A percentile compares a stretch with the other conserved stretches of the same genome.
Conservation (phyloP, 2,113 vertebrate genomes). For the Piaya cayana region DNA sequence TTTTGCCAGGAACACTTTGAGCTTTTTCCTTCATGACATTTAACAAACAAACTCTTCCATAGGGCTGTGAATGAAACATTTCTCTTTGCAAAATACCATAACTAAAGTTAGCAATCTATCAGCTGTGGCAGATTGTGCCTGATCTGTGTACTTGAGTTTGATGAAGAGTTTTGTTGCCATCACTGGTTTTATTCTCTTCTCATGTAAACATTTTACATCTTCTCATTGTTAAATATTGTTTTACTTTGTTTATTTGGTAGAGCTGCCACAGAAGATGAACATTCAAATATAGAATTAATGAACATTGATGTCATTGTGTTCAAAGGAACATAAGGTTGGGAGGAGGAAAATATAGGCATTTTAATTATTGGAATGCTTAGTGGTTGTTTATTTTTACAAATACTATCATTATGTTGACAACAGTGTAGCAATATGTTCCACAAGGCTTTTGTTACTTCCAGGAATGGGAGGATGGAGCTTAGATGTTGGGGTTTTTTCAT, state of each 20-base stretch:
- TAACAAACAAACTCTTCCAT: neutral
- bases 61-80: neutral
- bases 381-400: slow-evolving; percentile 56
- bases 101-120: neutral
- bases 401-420: slow-evolving; percentile 67
- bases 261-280: slow-evolving; percentile 9
- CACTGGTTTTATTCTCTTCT: neutral
- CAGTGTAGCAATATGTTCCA: slow-evolving; percentile 11
- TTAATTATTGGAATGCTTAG: slow-evolving; percentile 48
- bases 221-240: slow-evolving; percentile 52
- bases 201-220: slow-evolving; percentile 35
- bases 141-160: slow-evolving; percentile 10
- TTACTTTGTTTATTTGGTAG: slow-evolving; percentile 15
- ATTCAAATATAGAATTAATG: slow-evolving; percentile 53
- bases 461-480: neutral
- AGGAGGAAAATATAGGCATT: neutral
- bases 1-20: neutral
- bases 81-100: neutral
- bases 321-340: slow-evolving; percentile 61
- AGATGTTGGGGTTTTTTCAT: neutral
- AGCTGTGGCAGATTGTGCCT: neutral
- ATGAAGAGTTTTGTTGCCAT: slow-evolving; percentile 16
- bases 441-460: slow-evolving; percentile 51
- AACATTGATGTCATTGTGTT: slow-evolving; percentile 48
- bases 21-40: neutral